Percentiles rank a stretch among this genome's conserved stretches.
These are phyloP conservation scores for Chelidonichthys spinosus DNA, from an alignment of 2,797 vertebrate species.

Conservation along the genomic window DNA sequence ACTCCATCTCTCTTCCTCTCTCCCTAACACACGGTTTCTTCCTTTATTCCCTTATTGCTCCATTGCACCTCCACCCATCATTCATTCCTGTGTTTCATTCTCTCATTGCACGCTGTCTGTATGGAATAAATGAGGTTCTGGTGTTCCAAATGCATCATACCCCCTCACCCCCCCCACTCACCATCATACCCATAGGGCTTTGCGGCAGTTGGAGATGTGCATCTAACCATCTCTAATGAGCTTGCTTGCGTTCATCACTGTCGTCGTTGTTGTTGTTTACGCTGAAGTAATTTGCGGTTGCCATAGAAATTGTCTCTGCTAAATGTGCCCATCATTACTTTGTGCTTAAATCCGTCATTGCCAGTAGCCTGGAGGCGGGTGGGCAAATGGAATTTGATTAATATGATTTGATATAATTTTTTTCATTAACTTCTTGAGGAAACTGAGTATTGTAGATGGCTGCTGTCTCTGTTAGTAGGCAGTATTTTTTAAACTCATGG, in stretches of 20 bases:
- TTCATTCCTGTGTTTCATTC: conserved; percentile 60
- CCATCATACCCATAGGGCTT: conserved; percentile 67
- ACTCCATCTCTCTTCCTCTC: conserved; percentile 62
- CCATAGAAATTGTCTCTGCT: conserved; percentile 64
- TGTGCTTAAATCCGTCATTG: conserved; percentile 62
- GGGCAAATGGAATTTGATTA: conserved; percentile 60
- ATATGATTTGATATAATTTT: conserved; percentile 59
- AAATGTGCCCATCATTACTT: conserved; percentile 70
- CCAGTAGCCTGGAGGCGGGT: conserved; percentile 39
- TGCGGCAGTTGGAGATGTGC: conserved; percentile 69
- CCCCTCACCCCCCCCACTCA: not conserved
- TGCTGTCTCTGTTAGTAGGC: conserved; percentile 32
- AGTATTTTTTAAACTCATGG: conserved; percentile 1
- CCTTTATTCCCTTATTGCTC: conserved; percentile 59
- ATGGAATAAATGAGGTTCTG: conserved; percentile 70
- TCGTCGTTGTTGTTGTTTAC: conserved; percentile 66
- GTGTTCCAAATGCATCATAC: conserved; percentile 66
- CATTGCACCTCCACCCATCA: conserved; percentile 67
- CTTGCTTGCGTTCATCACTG: conserved; percentile 55
- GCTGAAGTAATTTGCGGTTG: conserved; percentile 69
- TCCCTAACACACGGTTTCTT: conserved; percentile 49
- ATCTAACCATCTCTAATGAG: conserved; percentile 79
- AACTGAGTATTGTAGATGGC: conserved; percentile 19
- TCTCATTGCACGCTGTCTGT: conserved; percentile 60
- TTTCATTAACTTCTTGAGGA: conserved; percentile 43